Conservation (phyloP, 2,888 invertebrate species). For the Plagodis pulveraria region DNA sequence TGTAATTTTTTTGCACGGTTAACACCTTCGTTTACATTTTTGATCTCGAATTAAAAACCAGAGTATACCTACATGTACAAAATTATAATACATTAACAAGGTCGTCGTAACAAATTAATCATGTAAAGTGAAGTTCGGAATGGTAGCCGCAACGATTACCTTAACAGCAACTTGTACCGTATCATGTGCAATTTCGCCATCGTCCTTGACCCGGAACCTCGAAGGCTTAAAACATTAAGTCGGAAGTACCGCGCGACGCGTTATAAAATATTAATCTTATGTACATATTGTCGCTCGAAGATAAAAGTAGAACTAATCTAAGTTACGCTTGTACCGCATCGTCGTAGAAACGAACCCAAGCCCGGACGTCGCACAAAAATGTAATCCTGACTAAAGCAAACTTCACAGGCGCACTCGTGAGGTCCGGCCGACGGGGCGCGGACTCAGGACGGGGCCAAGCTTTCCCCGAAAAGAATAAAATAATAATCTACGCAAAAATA, state of each 20-base stretch:
- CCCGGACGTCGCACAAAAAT: constrained; percentile 19
- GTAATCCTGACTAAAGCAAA: constrained; percentile 18
- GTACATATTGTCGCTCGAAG: constrained; percentile 85
- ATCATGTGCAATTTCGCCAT: constrained; percentile 32
- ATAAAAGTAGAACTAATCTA: constrained; percentile 78
- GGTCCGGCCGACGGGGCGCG: constrained; percentile 30
- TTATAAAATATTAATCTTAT: constrained; percentile 83
- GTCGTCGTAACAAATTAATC: constrained; percentile 18
- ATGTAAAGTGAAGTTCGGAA: constrained; percentile 9
- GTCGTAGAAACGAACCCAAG: constrained; percentile 24
- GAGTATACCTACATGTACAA: not conserved
- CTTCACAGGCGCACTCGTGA: constrained; percentile 27
- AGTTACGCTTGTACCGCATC: constrained; percentile 39
- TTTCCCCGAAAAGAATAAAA: constrained; percentile 14
- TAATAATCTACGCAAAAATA: constrained; percentile 22
- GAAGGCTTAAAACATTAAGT: constrained; percentile 38
- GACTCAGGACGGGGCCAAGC: constrained; percentile 31
- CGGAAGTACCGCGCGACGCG: constrained; percentile 65
- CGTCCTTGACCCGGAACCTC: constrained; percentile 37
- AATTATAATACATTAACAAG: constrained; percentile 6
- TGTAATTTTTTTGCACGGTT: too few species aligned
- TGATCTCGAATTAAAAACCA: too few species aligned
- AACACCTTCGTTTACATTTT: too few species aligned
- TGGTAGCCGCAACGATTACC: constrained; percentile 43
- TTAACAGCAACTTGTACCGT: constrained; percentile 33